Base-by-base conservation (phyloP, 1,140 invertebrate genomes). In the Drosophila funebris region DNA sequence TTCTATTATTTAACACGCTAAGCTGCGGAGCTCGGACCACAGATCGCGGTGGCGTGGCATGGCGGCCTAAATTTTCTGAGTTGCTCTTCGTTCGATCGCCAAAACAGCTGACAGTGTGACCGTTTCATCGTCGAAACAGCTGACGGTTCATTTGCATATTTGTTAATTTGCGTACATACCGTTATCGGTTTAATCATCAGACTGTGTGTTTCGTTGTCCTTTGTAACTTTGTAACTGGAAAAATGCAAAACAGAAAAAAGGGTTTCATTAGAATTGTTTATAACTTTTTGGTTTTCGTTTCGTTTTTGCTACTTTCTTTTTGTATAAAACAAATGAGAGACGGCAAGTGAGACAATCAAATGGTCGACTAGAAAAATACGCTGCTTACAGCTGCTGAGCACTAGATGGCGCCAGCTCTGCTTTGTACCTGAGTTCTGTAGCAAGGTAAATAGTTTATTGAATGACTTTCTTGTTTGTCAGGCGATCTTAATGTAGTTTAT, bases 121-220 rank as follows among this genome's bases (percentile, higher is more conserved):
- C n/a, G n/a, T n/a, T n/a, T n/a, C n/a, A n/a, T n/a, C n/a, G n/a
- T n/a, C n/a, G n/a, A n/a, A n/a, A n/a, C n/a, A n/a, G n/a, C n/a
- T n/a, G n/a, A n/a, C n/a, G n/a, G 20, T 24, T 31, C 46, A 39
- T 53, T 54, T 22, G n/a, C 0, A 36, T 18, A 13, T 27, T 61
- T 13, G 13, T 31, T 11, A 18, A 52, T 36, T 48, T 7, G 33
- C 44, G 4, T n/a, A 70, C 83, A 41, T 82, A 85, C 82, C 82
- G 80, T 81, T 76, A 78, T 82, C 72, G 60, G 61, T 79, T 88
- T 87, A 88, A 88, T 87, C 78, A 88, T 83, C 83, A 83, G 80
- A 52, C 64, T 39, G 52, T 62, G 69, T 63, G 71, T 54, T n/a
- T n/a, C 62, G 48, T 48, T 29, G 29, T 60, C 64, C 67, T 20